These are phyloP conservation scores for Noctilio leporinus DNA, from an alignment of 2,113 vertebrate species.

Conservation along the genomic window DNA sequence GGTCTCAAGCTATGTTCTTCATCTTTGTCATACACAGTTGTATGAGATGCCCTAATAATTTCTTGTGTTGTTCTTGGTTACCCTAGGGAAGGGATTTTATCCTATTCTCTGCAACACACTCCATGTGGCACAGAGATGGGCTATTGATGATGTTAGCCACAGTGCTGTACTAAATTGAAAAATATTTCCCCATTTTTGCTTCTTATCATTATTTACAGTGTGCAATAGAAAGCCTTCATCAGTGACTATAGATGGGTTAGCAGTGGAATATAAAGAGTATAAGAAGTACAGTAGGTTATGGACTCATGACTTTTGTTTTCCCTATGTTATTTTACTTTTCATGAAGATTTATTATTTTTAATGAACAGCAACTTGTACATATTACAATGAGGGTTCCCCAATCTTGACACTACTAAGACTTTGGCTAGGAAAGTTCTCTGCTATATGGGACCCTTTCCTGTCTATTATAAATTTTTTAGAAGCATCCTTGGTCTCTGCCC, in stretches of 20 bases:
- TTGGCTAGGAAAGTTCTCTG: neutral
- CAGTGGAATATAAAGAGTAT: neutral
- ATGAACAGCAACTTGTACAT: neutral
- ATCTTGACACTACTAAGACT: neutral
- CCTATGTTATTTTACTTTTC: neutral
- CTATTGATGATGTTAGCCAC: neutral
- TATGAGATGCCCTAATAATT: neutral
- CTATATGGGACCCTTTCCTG: neutral
- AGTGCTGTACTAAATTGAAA: neutral
- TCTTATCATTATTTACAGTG: neutral
- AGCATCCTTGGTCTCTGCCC: neutral
- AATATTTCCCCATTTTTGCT: neutral
- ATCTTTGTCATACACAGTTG: neutral
- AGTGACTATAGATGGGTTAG: neutral
- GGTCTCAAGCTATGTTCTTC: neutral
- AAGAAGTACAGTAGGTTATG: neutral
- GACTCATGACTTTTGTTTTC: neutral
- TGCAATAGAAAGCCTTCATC: neutral
- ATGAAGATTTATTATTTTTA: neutral
- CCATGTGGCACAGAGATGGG: neutral
- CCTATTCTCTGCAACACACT: neutral
- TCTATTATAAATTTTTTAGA: neutral
- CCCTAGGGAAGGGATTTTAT: neutral
- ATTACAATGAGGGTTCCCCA: neutral
- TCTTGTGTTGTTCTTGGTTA: neutral